Evolutionary conservation across 2,113 vertebrate genomes (phyloP), one percentile per base, ranked within the genome.

Genomic region (Urocolius indicus): DNA sequence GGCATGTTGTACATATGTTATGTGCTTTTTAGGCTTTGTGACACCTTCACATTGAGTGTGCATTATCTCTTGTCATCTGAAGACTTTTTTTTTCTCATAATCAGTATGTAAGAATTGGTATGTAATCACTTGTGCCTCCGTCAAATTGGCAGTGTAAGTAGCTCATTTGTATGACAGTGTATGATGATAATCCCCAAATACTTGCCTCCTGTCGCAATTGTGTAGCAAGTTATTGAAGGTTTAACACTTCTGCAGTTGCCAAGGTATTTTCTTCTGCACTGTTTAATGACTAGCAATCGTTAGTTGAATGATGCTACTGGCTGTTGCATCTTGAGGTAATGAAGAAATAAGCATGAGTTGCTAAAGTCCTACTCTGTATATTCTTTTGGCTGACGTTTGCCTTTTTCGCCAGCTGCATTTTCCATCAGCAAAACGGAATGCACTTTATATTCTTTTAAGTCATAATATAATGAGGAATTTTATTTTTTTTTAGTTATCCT

Each of bases 121-220:
- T 43, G 7, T 58, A 20, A 71, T 54, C 49, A 29, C 12, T 10
- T 46, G n/a, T 84, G 45, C 46, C 46, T 87, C 58, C 27, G 20
- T 75, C 0, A 0, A 58, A 3, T 41, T 63, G 5, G 7, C 58
- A 34, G 21, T 24, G 1, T 21, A 45, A 77, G 38, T 57, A 61
- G 11, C 18, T 74, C 3, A 1, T 66, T 62, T 67, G 18, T n/a
- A 29, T 26, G 10, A 48, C 34, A 59, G 51, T 55, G 6, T 22
- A 10, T 62, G 59, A 24, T 34, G 43, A 43, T 23, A 24, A 15
- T 12, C 16, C 29, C 74, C 63, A 62, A 84, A 34, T 69, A 52
- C 24, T 46, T 77, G n/a, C 2, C 4, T 81, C 10, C 15, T n/a
- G 8, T 32, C 20, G 10, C 17, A 18, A 30, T 21, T 67, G 59